These are phyloP conservation scores for Nomada hirtipes DNA, from an alignment of 2,888 invertebrate species.

Conservation along the genomic window DNA sequence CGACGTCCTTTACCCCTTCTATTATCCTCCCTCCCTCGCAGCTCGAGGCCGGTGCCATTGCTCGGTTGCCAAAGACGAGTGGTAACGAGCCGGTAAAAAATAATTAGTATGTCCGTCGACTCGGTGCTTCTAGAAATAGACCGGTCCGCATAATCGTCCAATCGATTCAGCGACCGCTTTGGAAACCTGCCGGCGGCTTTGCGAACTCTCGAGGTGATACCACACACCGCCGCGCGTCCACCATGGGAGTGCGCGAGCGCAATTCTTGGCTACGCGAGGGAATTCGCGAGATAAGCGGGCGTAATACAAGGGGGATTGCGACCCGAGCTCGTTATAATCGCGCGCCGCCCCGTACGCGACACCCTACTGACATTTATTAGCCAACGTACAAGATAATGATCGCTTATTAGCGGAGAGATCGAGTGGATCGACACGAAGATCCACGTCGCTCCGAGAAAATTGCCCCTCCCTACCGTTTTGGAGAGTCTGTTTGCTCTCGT, in stretches of 20 bases:
- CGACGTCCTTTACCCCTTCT: constrained; percentile 34
- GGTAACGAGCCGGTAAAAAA: constrained; percentile 77
- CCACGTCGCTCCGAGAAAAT: neutral
- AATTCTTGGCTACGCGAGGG: neutral
- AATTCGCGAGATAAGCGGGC: constrained; percentile 17
- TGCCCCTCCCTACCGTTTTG: too few species aligned
- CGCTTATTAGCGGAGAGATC: constrained; percentile 23
- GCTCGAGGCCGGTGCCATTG: constrained; percentile 12
- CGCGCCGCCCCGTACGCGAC: constrained; percentile 9
- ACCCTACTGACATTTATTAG: constrained; percentile 29
- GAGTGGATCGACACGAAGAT: constrained; percentile 8
- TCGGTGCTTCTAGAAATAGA: constrained; percentile 81
- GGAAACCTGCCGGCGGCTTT: constrained; percentile 78
- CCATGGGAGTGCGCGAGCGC: neutral
- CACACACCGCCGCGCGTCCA: neutral
- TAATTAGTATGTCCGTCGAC: constrained; percentile 80
- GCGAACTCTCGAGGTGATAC: constrained; percentile 50
- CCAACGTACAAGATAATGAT: constrained; percentile 23
- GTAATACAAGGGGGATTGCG: neutral
- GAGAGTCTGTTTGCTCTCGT: neutral
- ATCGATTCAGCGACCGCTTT: constrained; percentile 79
- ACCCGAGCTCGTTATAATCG: constrained; percentile 21
- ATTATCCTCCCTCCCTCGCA: constrained; percentile 43
- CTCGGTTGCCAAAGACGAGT: constrained; percentile 68
- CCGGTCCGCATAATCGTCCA: constrained; percentile 79